These are phyloP conservation scores for Cetoscarus ocellatus DNA, from an alignment of 2,797 vertebrate species.

Conservation along the genomic window DNA sequence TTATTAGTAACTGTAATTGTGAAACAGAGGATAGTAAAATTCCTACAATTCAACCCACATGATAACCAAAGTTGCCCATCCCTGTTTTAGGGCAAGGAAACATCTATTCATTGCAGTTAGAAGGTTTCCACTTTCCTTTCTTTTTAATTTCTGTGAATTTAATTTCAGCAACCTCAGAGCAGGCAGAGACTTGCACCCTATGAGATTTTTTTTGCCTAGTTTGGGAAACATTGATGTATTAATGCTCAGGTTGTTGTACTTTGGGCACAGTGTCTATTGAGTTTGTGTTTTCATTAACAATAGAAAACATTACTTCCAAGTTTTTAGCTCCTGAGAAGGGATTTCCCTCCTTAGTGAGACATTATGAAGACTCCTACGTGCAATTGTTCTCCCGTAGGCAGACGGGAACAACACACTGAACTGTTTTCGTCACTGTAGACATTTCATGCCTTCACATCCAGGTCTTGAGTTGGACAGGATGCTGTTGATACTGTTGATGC, in stretches of 20 bases:
- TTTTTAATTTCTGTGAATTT: too few species aligned
- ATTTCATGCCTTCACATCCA: not conserved
- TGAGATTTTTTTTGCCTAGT: too few species aligned
- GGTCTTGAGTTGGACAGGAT: not conserved
- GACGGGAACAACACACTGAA: not conserved
- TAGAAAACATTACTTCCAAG: constrained; percentile 1
- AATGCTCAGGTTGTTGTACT: not conserved
- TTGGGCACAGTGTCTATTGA: not conserved
- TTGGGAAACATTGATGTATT: not conserved
- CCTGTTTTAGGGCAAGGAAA: too few species aligned
- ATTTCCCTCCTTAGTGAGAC: not conserved
- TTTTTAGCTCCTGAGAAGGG: not conserved
- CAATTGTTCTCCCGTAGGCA: not conserved
- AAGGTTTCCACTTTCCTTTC: too few species aligned
- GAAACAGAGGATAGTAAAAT: too few species aligned
- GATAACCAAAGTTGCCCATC: too few species aligned
- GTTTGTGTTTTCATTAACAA: not conserved
- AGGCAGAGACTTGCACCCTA: too few species aligned
- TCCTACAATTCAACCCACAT: too few species aligned
- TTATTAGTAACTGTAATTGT: too few species aligned
- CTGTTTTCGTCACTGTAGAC: not conserved
- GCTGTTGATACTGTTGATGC: not conserved
- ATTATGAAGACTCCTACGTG: not conserved
- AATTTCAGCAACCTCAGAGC: too few species aligned
- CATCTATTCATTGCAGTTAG: too few species aligned